Evolutionary conservation across 1,140 invertebrate genomes (phyloP), one percentile per base, ranked within the genome.

Genomic region (Diorhabda elongata): DNA sequence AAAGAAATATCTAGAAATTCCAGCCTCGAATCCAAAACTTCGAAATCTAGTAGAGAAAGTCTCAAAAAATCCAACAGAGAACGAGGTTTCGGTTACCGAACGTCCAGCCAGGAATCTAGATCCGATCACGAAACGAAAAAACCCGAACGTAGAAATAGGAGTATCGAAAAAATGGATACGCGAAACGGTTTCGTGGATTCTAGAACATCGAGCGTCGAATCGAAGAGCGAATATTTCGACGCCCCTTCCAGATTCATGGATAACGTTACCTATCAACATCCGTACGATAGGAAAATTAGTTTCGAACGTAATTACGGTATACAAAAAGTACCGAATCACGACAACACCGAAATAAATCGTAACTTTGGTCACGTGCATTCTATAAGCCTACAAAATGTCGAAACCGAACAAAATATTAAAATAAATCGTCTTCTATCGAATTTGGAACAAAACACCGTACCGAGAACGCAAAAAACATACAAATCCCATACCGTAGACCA

Each of bases 71-170:
- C 82, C 83, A 42, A 56, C 7, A 75, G 87, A 83, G 78, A 87
- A 84, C 71, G 71, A 0, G 76, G 77, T 65, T 74, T 79, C 11
- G 75, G 78, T n/a, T 89, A 88, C 11, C 81, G 85, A 3, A 84
- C 86, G 1, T 89, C 88, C 3, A 89, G 87, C 76, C 86, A 87
- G 52, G 88, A 90, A 74, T 89, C 87, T 1, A 86, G 84, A 68
- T 87, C 85, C 75, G 87, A 89, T 73, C 87, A 85, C 68, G 87
- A 89, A 73, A 84, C 83, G 9, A 84, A 84, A 69, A 73, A 70
- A 63, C 0, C 78, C 67, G 56, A 75, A 3, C 69, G 61, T 7
- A 75, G 73, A 61, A 75, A 76, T 56, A 74, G 70, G 59, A 76
- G 73, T 61, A 68, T 69, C 2, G 78, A 79, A 9, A 70, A 69